phyloP scores from a whole-genome alignment of 2,113 vertebrate genomes.

The Oxygymnocypris stewartii region DNA sequence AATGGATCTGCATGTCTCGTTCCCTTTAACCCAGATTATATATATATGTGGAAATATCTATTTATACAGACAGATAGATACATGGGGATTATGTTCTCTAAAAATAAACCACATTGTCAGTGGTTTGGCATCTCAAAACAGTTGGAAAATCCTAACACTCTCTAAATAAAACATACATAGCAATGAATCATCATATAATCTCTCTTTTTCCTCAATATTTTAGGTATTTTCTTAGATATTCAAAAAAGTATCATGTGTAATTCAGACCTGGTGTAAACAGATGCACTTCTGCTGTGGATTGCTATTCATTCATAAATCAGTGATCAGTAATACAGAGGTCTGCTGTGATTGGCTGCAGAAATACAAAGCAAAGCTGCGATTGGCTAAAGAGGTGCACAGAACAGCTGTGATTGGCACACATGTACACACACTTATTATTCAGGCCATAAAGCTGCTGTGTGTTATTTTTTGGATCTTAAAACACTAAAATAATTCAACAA shows the following conservation, averaged over 20 bases:
- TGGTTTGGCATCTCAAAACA: too few relatives aligned
- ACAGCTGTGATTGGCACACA: background rate
- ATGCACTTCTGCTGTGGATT: background rate
- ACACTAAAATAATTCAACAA: background rate
- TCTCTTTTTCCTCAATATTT: too few relatives aligned
- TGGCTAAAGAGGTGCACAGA: background rate
- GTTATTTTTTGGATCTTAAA: background rate
- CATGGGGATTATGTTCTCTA: too few relatives aligned
- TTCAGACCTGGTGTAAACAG: background rate
- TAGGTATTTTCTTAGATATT: background rate
- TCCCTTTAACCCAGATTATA: too few relatives aligned
- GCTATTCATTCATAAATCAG: background rate
- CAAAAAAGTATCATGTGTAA: background rate
- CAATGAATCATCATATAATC: too few relatives aligned
- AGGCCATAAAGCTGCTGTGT: background rate
- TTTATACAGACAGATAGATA: too few relatives aligned
- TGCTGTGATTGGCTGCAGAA: constrained; percentile 4
- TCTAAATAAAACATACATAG: too few relatives aligned
- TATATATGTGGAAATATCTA: too few relatives aligned
- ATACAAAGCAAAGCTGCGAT: constrained; percentile 3
- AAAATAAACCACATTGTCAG: too few relatives aligned
- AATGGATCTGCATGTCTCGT: too few relatives aligned
- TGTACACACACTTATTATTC: background rate
- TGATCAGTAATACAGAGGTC: background rate
- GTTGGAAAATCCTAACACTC: too few relatives aligned